A percentile compares a stretch with the other conserved stretches of the same genome.
Evolutionary conservation across 1,140 invertebrate species (phyloP).

Genomic region (Palaemon carinicauda): DNA sequence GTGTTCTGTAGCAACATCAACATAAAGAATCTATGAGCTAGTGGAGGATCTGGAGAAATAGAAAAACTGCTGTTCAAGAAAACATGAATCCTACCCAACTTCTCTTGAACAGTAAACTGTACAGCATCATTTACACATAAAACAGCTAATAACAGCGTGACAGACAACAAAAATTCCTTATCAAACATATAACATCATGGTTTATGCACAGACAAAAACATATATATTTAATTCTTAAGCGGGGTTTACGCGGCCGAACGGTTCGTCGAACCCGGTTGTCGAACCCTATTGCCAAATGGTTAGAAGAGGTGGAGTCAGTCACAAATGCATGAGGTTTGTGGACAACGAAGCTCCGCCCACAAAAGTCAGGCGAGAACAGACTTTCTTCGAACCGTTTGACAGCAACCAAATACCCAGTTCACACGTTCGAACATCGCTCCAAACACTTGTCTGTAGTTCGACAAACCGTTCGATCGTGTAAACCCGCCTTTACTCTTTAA

Average conservation of each 20-base stretch:
- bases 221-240: conserved; percentile 37
- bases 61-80: conserved; percentile 25
- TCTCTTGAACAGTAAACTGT: conserved; percentile 30
- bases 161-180: conserved; percentile 29
- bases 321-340: no score
- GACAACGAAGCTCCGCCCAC: no score
- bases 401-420: no score
- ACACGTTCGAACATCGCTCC: no score
- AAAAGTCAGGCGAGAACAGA: no score
- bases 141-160: conserved; percentile 37
- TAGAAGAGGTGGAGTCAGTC: no score
- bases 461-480: no score
- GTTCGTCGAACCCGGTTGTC: no score
- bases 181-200: conserved; percentile 37
- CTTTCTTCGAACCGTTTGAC: no score
- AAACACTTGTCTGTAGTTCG: no score
- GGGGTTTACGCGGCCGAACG: no score
- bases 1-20: conserved; percentile 16
- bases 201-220: conserved; percentile 33
- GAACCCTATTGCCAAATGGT: no score
- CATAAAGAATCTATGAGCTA: conserved; percentile 24
- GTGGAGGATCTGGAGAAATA: conserved; percentile 24
- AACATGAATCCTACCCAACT: conserved; percentile 18
- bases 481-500: conserved; percentile 37
- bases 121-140: conserved; percentile 20